phyloP scores from a whole-genome alignment of 2,888 invertebrate genomes.

The Cryptocheilus praepositus region DNA sequence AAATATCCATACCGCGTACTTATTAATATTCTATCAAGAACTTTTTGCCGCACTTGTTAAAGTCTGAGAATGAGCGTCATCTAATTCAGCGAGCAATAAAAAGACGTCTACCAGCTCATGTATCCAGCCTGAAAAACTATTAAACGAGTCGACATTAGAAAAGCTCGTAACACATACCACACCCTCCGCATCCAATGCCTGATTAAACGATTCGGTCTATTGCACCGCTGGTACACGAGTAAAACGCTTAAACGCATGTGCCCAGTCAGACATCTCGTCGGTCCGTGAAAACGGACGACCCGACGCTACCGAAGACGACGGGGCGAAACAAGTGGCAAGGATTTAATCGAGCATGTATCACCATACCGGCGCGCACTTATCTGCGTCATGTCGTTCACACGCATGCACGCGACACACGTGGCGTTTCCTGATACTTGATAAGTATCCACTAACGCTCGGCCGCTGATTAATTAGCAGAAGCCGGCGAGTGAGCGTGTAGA shows the following conservation, averaged over 20 bases:
- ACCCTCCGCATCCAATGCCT: too few relatives aligned
- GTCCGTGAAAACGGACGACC: background rate
- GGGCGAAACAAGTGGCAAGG: slow-evolving; percentile 8
- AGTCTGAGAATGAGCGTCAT: too few relatives aligned
- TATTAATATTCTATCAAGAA: too few relatives aligned
- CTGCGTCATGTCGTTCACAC: slow-evolving; percentile 3
- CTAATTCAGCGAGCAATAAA: too few relatives aligned
- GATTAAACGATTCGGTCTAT: background rate
- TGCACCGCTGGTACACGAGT: background rate
- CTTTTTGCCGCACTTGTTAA: too few relatives aligned
- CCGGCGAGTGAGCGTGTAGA: slow-evolving; percentile 14
- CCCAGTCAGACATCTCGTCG: background rate
- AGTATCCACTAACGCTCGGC: background rate
- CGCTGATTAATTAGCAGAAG: slow-evolving; percentile 4
- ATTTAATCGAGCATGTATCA: slow-evolving; percentile 20
- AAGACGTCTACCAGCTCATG: too few relatives aligned
- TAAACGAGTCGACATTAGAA: too few relatives aligned
- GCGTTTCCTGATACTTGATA: slow-evolving; percentile 13
- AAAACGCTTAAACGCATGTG: background rate
- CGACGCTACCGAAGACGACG: background rate
- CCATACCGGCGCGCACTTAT: slow-evolving; percentile 5
- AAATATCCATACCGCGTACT: too few relatives aligned
- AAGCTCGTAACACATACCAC: too few relatives aligned
- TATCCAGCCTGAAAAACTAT: too few relatives aligned
- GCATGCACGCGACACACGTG: background rate